Evolutionary conservation across 2,113 vertebrate species (phyloP).

Genomic region (Upupa epops): DNA sequence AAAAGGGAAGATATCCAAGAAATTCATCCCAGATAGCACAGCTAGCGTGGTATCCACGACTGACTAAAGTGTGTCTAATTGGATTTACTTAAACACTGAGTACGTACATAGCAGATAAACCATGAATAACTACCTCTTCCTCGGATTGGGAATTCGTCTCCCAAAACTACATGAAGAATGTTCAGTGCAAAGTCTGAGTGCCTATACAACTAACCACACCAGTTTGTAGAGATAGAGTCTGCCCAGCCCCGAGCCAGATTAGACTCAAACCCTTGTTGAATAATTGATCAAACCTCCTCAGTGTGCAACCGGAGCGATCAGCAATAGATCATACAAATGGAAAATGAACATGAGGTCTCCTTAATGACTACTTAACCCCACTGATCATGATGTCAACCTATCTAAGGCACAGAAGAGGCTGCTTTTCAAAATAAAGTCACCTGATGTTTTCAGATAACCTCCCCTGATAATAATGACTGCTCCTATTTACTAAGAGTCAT

Average conservation of each 20-base stretch:
- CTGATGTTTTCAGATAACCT: neutral
- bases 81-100: neutral
- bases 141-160: neutral
- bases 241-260: neutral
- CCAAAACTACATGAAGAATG: neutral
- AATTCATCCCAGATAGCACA: neutral
- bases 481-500: neutral
- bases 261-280: neutral
- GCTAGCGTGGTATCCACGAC: neutral
- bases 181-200: neutral
- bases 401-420: neutral
- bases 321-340: neutral
- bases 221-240: neutral
- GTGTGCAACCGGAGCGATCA: neutral
- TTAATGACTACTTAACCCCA: neutral
- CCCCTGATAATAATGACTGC: neutral
- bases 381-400: neutral
- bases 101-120: neutral
- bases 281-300: constrained; percentile 16
- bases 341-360: neutral
- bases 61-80: neutral
- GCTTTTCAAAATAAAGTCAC: neutral
- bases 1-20: neutral
- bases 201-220: neutral
- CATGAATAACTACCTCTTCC: neutral